Percentiles rank a stretch among this genome's conserved stretches.
Conservation (phyloP, 2,797 vertebrate species). For the Onychomys leucogaster region DNA sequence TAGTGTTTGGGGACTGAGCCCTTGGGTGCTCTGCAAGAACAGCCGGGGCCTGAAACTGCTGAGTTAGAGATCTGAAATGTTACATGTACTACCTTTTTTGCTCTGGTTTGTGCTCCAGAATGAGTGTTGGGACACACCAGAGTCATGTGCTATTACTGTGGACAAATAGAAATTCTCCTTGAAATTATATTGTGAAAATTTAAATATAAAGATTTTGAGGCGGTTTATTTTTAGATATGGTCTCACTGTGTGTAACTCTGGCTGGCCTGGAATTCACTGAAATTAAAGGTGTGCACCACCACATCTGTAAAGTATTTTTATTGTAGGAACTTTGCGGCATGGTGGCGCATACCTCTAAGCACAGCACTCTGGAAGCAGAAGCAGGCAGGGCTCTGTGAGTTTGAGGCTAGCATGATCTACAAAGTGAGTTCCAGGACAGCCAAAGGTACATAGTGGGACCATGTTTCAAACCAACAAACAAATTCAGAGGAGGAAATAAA, state of each 20-base stretch:
- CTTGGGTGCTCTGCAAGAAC: not conserved
- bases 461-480: not conserved
- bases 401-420: not conserved
- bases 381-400: not conserved
- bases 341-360: not conserved
- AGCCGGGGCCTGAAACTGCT: not conserved
- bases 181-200: not conserved
- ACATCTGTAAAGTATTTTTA: slow-evolving; percentile 26
- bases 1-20: not conserved
- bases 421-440: not conserved
- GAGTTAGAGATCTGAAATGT: slow-evolving; percentile 26
- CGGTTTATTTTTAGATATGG: not conserved
- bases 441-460: not conserved
- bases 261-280: not conserved
- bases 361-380: not conserved
- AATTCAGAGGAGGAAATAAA: slow-evolving; percentile 33
- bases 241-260: not conserved
- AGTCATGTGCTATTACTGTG: not conserved
- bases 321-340: not conserved
- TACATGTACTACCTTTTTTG: not conserved
- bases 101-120: slow-evolving; percentile 21
- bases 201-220: not conserved
- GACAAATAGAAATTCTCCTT: slow-evolving; percentile 3
- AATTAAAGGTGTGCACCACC: not conserved
- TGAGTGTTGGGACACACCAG: not conserved